Conservation (phyloP, 2,113 vertebrate genomes). For the Pseudopipra pipra region DNA sequence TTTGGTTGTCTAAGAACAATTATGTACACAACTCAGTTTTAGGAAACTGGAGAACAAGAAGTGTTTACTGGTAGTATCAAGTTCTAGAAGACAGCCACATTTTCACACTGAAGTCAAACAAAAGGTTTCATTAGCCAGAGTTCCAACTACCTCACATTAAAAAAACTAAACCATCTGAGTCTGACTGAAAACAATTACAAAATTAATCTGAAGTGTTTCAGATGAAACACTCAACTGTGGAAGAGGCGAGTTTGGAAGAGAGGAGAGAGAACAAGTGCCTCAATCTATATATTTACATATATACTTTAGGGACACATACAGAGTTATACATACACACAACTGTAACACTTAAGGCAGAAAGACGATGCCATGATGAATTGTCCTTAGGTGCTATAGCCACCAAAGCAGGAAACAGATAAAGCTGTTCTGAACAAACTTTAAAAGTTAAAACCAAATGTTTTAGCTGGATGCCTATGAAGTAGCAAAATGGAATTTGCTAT, state of each 20-base stretch:
- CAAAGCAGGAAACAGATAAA: not conserved
- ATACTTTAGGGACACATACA: not conserved
- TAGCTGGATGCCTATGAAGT: not conserved
- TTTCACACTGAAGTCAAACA: not conserved
- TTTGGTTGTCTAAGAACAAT: not conserved
- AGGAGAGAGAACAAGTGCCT: not conserved
- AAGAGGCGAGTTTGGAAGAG: not conserved
- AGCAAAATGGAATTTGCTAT: not conserved
- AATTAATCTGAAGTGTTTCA: not conserved
- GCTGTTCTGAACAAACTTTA: not conserved
- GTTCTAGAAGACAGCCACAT: not conserved
- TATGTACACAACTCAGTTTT: not conserved
- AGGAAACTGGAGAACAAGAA: not conserved
- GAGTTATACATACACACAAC: not conserved
- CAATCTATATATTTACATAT: not conserved
- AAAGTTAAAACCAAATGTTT: not conserved
- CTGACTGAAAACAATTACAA: not conserved
- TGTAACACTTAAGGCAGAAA: not conserved
- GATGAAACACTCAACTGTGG: not conserved
- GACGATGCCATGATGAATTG: not conserved
- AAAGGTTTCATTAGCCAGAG: not conserved
- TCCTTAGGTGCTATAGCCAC: not conserved
- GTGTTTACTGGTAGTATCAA: not conserved
- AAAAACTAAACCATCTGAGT: not conserved
- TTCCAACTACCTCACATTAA: not conserved